Conservation (phyloP, 2,888 invertebrate species). For the Mellilla xanthometata region DNA sequence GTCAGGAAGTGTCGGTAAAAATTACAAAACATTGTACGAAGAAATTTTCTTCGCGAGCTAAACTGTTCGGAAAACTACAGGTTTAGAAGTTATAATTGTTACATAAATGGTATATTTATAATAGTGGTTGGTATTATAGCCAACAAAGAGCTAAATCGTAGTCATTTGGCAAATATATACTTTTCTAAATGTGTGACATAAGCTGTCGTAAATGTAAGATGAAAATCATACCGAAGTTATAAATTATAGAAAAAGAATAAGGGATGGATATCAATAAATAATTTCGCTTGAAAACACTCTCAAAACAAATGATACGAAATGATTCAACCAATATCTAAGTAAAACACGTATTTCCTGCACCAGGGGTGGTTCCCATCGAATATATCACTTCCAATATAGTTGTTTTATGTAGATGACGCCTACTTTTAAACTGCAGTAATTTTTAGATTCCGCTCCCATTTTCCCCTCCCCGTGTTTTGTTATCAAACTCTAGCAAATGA, state of each 20-base stretch:
- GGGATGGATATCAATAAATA: neutral
- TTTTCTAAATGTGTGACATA: too few species aligned
- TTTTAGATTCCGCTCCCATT: conserved; percentile 78
- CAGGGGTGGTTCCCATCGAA: conserved; percentile 46
- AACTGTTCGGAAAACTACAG: too few species aligned
- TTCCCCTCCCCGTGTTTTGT: conserved; percentile 72
- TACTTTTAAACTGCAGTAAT: conserved; percentile 82
- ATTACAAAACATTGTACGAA: too few species aligned
- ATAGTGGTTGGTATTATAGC: too few species aligned
- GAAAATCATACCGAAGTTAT: too few species aligned
- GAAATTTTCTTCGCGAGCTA: too few species aligned
- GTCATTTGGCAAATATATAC: too few species aligned
- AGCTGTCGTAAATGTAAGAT: too few species aligned
- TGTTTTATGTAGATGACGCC: conserved; percentile 79
- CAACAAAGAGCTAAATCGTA: too few species aligned
- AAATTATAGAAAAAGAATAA: neutral
- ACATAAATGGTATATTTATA: too few species aligned
- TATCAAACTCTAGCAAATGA: conserved; percentile 72
- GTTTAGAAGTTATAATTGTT: too few species aligned
- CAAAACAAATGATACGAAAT: conserved; percentile 21
- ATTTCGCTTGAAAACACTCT: conserved; percentile 8
- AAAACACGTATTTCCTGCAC: conserved; percentile 16
- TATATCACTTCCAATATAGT: conserved; percentile 77
- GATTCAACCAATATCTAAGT: conserved; percentile 27
- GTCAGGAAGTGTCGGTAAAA: too few species aligned